Evolutionary conservation across 2,113 vertebrate species (phyloP), one percentile per base, ranked within the genome.

Genomic region (Zosterops borbonicus): DNA sequence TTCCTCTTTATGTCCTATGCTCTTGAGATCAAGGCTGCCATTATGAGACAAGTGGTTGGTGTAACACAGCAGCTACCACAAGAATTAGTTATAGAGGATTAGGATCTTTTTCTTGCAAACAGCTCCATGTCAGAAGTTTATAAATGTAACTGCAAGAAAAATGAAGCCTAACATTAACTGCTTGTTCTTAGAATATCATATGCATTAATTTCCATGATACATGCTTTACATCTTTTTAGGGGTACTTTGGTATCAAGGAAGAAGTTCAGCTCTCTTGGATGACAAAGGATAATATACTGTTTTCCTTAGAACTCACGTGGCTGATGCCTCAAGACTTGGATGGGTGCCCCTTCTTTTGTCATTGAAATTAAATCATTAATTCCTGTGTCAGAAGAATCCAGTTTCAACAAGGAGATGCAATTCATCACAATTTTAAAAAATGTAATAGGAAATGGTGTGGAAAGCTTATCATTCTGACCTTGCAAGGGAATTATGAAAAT

Each of bases 401-500:
- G 28, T 67, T 93, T 90, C 68, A 81, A 59, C 4, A 14, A 88
- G 42, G 70, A 83, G 33, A 73, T 13, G 6, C 9, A 88, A 65
- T 0, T 69, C 76, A 67, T 83, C 47, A 77, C 27, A 58, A 19
- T 53, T 79, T 78, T 12, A 0, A 8, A 73, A 90, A 86, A 37
- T 67, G 25, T 29, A 80, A 52, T 24, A 59, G 55, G 31, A 88
- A 92, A 82, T 2, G 2, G 3, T 13, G 37, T 52, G 24, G 78
- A 91, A 89, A 93, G 33, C 41, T 92, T 91, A 75, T 74, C 31
- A 74, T 75, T 87, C 35, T 79, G 81, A 84, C 65, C 41, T 87
- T 82, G 47, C 53, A 71, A 91, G 11, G 27, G 52, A 91, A 52
- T 52, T 1, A 60, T 60, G 22, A 71, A 82, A 71, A 71, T 35